phyloP scores from a whole-genome alignment of 2,113 vertebrate genomes.

The Proterorhinus semilunaris region DNA sequence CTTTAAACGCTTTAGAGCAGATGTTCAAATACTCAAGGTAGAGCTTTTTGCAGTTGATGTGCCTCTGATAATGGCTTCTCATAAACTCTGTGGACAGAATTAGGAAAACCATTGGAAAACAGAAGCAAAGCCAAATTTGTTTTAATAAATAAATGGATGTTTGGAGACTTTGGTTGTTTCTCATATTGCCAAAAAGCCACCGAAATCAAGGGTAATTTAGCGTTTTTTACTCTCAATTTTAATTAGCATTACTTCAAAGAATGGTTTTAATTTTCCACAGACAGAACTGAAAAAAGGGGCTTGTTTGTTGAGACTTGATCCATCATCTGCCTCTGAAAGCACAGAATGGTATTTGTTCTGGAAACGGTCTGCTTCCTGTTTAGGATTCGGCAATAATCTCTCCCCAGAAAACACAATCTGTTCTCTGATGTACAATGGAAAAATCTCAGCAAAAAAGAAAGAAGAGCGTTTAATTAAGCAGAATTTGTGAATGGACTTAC shows the following conservation, averaged over 20 bases:
- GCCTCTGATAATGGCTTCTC: not conserved
- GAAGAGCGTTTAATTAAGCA: not conserved
- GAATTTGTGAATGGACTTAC: not conserved
- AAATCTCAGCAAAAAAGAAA: not conserved
- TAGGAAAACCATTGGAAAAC: not conserved
- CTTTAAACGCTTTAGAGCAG: no score
- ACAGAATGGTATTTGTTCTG: conserved; percentile 34
- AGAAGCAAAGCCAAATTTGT: not conserved
- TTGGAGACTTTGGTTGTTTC: not conserved
- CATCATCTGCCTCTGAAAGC: conserved; percentile 41
- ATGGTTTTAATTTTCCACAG: not conserved
- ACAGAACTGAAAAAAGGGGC: conserved; percentile 25
- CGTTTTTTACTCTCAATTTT: conserved; percentile 3
- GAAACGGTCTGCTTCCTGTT: conserved; percentile 35
- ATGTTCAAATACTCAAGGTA: no score
- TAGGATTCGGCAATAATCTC: conserved; percentile 35
- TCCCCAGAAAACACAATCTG: conserved; percentile 27
- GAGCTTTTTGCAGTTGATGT: not conserved
- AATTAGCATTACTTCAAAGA: conserved; percentile 30
- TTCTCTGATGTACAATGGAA: conserved; percentile 1
- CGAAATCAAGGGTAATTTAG: conserved; percentile 6
- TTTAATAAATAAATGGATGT: not conserved
- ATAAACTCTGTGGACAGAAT: not conserved
- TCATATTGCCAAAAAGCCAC: conserved; percentile 1
- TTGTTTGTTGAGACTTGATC: conserved; percentile 30